phyloP scores from a whole-genome alignment of 1,140 invertebrate genomes.

The Drosophila bocki region DNA sequence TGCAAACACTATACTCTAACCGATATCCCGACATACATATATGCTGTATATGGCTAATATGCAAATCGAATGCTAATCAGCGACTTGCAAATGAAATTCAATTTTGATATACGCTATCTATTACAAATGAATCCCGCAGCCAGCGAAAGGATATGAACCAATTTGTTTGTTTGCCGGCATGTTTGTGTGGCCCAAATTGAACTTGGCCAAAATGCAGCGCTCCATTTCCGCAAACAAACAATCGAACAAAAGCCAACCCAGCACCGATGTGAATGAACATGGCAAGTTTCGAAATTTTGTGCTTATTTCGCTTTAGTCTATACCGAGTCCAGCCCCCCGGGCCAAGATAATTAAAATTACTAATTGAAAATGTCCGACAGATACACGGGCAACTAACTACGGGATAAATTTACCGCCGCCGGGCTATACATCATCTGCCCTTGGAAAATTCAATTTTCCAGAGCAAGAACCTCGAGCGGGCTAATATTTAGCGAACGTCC shows the following conservation, averaged over 20 bases:
- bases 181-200: constrained; percentile 61
- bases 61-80: constrained; percentile 47
- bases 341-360: constrained; percentile 58
- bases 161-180: constrained; percentile 34
- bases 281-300: constrained; percentile 19
- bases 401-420: background rate
- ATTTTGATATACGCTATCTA: constrained; percentile 38
- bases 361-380: constrained; percentile 58
- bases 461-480: constrained; percentile 11
- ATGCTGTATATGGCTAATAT: constrained; percentile 9
- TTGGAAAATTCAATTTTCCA: constrained; percentile 42
- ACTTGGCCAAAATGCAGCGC: constrained; percentile 43
- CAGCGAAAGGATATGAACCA: background rate
- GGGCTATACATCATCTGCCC: constrained; percentile 24
- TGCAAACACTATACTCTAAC: background rate
- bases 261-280: constrained; percentile 2
- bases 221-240: constrained; percentile 68
- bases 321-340: background rate
- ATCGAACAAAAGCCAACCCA: constrained; percentile 24
- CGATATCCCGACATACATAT: background rate
- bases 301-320: constrained; percentile 20
- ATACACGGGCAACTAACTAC: constrained; percentile 2
- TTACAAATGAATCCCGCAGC: constrained; percentile 31
- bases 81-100: constrained; percentile 19
- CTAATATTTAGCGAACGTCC: constrained; percentile 27